These are phyloP conservation scores for Podarcis cretensis DNA, from an alignment of 2,113 vertebrate species.

Conservation along the genomic window DNA sequence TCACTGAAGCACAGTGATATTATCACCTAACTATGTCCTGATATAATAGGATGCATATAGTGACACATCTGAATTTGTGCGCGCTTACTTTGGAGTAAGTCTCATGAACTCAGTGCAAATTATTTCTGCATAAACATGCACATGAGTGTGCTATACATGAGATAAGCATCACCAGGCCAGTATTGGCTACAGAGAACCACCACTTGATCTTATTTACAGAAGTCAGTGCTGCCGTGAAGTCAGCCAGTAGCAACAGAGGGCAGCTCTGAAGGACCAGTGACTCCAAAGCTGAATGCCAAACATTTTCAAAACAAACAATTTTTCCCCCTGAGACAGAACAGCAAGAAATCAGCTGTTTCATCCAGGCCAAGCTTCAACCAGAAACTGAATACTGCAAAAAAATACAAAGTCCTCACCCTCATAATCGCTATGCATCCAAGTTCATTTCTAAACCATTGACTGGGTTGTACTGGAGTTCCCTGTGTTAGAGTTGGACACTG, in stretches of 20 bases:
- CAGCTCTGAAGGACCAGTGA: not conserved
- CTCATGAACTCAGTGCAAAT: not conserved
- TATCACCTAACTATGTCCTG: not conserved
- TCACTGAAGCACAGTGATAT: not conserved
- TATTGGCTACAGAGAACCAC: not conserved
- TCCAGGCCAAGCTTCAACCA: not conserved
- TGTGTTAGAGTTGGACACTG: not conserved
- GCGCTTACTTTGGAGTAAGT: not conserved
- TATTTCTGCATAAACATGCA: not conserved
- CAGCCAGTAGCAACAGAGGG: not conserved
- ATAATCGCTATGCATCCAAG: not conserved
- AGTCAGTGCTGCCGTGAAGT: not conserved
- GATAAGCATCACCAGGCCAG: too few species aligned
- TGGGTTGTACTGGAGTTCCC: not conserved
- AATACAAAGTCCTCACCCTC: not conserved
- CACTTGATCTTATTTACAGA: not conserved
- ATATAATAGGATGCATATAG: not conserved
- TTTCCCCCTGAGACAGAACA: not conserved
- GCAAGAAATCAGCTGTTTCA: not conserved
- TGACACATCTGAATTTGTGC: not conserved
- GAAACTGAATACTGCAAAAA: not conserved
- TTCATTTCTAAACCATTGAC: not conserved
- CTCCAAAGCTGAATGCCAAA: not conserved
- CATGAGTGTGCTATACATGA: not conserved
- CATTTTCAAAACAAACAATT: not conserved